A percentile compares a stretch with the other conserved stretches of the same genome.
Evolutionary conservation across 2,888 invertebrate genomes (phyloP).

Genomic region (Prosopocoilus inquinatus): DNA sequence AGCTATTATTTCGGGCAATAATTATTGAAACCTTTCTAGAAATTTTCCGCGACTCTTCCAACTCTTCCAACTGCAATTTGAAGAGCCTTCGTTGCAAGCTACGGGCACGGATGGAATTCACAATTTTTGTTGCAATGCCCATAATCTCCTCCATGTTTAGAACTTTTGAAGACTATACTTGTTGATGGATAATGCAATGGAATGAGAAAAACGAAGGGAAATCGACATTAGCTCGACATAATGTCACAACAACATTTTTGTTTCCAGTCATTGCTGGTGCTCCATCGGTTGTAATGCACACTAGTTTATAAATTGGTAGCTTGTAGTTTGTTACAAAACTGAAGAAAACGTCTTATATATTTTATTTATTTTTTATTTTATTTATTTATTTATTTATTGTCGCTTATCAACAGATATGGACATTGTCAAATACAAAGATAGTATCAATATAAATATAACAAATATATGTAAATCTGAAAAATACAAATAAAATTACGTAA

Average conservation of each 20-base stretch:
- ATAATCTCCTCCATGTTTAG: constrained; percentile 11
- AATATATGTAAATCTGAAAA: no score
- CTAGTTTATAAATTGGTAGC: constrained; percentile 27
- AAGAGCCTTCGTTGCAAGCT: constrained; percentile 19
- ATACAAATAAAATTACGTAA: no score
- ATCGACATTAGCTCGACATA: constrained; percentile 17
- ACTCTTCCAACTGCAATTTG: constrained; percentile 7
- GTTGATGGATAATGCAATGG: constrained; percentile 25
- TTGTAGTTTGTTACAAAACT: constrained; percentile 20
- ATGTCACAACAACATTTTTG: constrained; percentile 25
- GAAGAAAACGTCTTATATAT: constrained; percentile 15
- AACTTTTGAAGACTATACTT: constrained; percentile 18
- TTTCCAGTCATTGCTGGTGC: constrained; percentile 30
- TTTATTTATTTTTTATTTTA: no score
- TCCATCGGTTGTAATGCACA: constrained; percentile 30
- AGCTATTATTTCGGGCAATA: constrained; percentile 22
- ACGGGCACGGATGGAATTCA: constrained; percentile 23
- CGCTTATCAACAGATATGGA: no score
- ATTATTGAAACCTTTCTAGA: constrained; percentile 20
- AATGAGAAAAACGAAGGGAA: constrained; percentile 23
- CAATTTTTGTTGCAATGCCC: constrained; percentile 8
- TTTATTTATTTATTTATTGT: no score
- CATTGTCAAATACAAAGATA: no score
- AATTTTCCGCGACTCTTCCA: constrained; percentile 25
- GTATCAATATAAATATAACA: no score